A percentile compares a stretch with the other conserved stretches of the same genome.
phyloP scores from a whole-genome alignment of 2,888 invertebrate species.

The Trichogramma evanescens region DNA sequence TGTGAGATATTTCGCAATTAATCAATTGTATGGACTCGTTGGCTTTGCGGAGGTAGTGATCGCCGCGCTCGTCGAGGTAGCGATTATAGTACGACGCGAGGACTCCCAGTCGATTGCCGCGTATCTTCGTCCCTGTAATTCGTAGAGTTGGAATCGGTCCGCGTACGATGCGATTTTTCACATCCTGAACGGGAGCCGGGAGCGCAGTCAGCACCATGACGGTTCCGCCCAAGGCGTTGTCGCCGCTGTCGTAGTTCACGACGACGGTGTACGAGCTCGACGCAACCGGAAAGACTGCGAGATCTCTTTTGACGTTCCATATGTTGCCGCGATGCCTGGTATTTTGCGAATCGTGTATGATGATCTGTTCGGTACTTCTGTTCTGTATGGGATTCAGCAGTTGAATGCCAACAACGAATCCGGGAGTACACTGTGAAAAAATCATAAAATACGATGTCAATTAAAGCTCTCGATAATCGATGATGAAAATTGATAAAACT shows the following conservation, averaged over 20 bases:
- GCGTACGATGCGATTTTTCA: constrained; percentile 66
- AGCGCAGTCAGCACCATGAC: constrained; percentile 73
- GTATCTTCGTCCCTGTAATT: constrained; percentile 66
- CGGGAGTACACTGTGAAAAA: constrained; percentile 59
- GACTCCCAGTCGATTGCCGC: constrained; percentile 73
- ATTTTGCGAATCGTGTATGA: constrained; percentile 69
- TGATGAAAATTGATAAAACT: constrained; percentile 13
- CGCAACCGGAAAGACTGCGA: constrained; percentile 83
- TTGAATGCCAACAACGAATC: constrained; percentile 82
- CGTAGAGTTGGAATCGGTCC: constrained; percentile 74
- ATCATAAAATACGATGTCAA: not conserved
- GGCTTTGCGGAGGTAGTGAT: constrained; percentile 77
- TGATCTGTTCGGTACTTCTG: constrained; percentile 76
- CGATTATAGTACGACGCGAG: constrained; percentile 82
- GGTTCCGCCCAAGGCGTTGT: constrained; percentile 71
- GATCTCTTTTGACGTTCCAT: constrained; percentile 76
- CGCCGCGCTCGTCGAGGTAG: constrained; percentile 76
- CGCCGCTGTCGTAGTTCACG: constrained; percentile 73
- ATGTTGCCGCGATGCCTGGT: constrained; percentile 53
- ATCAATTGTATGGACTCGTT: constrained; percentile 80
- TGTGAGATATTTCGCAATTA: constrained; percentile 74
- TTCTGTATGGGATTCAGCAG: constrained; percentile 85
- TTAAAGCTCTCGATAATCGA: not conserved
- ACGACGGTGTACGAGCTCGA: constrained; percentile 77
- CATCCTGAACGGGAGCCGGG: constrained; percentile 61